These are phyloP conservation scores for Suricata suricatta DNA, from an alignment of 2,113 vertebrate genomes.

Conservation along the genomic window DNA sequence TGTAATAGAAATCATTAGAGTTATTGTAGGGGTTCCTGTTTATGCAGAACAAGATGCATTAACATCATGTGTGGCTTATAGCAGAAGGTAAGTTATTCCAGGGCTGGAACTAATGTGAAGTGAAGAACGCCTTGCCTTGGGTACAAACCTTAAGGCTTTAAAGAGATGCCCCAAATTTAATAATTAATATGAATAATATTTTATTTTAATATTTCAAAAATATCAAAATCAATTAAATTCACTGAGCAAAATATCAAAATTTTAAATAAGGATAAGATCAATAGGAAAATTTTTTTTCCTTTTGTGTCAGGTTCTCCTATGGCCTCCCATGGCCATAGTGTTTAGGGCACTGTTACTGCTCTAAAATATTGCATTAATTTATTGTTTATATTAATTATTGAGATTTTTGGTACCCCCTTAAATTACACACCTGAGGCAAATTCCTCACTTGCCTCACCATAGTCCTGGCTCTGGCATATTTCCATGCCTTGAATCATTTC, in stretches of 20 bases:
- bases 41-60: not conserved
- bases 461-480: not conserved
- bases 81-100: not conserved
- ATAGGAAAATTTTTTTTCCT: not conserved
- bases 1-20: not conserved
- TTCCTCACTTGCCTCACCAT: not conserved
- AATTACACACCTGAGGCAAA: not conserved
- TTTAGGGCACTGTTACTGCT: not conserved
- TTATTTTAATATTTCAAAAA: constrained; percentile 14
- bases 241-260: constrained; percentile 23
- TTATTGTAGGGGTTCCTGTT: not conserved
- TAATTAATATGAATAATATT: not conserved
- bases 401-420: not conserved
- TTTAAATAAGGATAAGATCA: not conserved
- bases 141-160: not conserved
- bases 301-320: not conserved
- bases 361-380: not conserved
- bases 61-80: not conserved
- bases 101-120: not conserved
- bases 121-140: not conserved
- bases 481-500: not conserved
- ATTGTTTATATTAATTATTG: not conserved
- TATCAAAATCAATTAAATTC: not conserved
- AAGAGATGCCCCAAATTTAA: not conserved
- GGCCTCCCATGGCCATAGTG: not conserved